These are phyloP conservation scores for Phyllostomus hastatus DNA, from an alignment of 2,113 vertebrate species.

Conservation along the genomic window DNA sequence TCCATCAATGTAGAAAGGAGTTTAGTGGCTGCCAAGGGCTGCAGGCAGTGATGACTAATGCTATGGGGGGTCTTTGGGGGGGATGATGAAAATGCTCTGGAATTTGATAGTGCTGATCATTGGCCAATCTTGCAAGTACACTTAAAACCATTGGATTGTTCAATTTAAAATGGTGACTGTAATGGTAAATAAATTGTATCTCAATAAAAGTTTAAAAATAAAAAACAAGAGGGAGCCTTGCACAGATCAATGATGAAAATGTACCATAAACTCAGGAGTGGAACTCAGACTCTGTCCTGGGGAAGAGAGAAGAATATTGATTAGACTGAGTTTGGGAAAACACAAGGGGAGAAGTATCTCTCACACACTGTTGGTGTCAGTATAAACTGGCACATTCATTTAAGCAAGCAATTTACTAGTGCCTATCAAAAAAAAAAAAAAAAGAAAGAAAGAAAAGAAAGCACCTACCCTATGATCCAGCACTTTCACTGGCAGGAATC, in stretches of 20 bases:
- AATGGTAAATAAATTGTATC: background rate
- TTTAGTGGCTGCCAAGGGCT: background rate
- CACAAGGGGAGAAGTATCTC: fast-evolving
- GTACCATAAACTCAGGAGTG: background rate
- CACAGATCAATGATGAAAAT: background rate
- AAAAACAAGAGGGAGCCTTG: background rate
- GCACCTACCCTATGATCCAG: background rate
- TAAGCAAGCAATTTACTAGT: background rate
- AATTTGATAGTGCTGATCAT: background rate
- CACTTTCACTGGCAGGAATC: background rate
- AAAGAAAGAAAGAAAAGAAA: background rate
- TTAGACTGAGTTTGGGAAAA: background rate
- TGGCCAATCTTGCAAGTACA: background rate
- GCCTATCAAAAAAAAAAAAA: background rate
- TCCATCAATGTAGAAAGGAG: background rate
- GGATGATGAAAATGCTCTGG: background rate
- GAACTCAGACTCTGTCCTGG: background rate
- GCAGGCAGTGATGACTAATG: background rate
- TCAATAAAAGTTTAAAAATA: background rate
- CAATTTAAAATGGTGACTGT: background rate
- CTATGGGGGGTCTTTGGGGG: background rate
- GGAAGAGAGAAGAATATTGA: background rate
- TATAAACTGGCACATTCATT: background rate
- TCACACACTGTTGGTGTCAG: background rate
- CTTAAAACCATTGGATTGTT: background rate